A percentile compares a stretch with the other conserved stretches of the same genome.
Conservation (phyloP, 2,113 vertebrate genomes). For the Neolamprologus variostigma region DNA sequence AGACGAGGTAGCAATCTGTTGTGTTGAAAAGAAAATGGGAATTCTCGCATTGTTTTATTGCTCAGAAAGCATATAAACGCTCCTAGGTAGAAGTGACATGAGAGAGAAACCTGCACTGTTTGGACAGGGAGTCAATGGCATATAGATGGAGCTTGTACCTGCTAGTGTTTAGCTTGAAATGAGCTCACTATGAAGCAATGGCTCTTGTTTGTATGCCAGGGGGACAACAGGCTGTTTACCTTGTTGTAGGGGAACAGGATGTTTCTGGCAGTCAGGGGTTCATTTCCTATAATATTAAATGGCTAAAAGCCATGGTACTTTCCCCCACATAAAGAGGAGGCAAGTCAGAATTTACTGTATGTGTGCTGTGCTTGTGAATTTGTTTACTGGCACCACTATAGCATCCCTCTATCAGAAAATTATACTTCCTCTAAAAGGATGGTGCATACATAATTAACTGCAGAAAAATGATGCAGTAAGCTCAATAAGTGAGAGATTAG, state of each 20-base stretch:
- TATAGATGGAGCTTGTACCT: constrained; percentile 9
- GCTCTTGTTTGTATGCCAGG: constrained; percentile 21
- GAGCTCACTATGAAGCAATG: constrained; percentile 14
- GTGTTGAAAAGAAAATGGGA: constrained; percentile 31
- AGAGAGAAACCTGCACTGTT: not conserved
- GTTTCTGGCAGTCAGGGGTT: constrained; percentile 12
- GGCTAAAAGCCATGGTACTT: constrained; percentile 13
- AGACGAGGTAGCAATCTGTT: constrained; percentile 29
- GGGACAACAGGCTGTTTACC: constrained; percentile 42
- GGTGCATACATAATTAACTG: constrained; percentile 34
- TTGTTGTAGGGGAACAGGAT: constrained; percentile 34
- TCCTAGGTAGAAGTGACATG: constrained; percentile 4
- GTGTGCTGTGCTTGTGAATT: constrained; percentile 1
- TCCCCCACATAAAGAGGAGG: not conserved
- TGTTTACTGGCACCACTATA: constrained; percentile 10
- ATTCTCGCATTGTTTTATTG: constrained; percentile 14
- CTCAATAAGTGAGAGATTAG: not conserved
- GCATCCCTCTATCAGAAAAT: not conserved
- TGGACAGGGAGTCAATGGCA: constrained; percentile 13
- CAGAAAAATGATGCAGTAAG: not conserved
- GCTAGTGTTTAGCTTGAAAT: constrained; percentile 29
- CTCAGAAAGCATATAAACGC: constrained; percentile 4
- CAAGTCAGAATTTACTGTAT: not conserved
- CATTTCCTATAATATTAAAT: constrained; percentile 42
- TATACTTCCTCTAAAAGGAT: not conserved